Conservation (phyloP, 2,888 invertebrate species). For the Tipula unca region DNA sequence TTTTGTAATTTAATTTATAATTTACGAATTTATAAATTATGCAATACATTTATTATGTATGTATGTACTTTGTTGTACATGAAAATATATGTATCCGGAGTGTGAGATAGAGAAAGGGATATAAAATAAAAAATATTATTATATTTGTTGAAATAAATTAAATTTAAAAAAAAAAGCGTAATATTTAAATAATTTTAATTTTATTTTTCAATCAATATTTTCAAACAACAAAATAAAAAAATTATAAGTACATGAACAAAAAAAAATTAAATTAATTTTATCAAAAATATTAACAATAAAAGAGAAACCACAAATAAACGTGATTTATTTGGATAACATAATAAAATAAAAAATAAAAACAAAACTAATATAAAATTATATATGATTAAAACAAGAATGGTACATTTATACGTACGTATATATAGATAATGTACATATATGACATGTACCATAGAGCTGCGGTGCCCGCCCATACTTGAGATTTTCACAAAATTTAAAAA, state of each 20-base stretch:
- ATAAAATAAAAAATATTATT: not conserved
- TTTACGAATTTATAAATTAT: not conserved
- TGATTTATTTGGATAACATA: not conserved
- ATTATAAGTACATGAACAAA: not conserved
- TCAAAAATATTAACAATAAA: not conserved
- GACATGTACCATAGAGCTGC: no score
- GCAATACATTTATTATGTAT: not conserved
- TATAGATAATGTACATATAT: not conserved
- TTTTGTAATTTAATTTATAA: not conserved
- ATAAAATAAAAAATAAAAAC: not conserved
- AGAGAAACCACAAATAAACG: not conserved
- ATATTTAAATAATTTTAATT: not conserved
- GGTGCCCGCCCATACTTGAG: no score
- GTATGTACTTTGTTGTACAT: not conserved
- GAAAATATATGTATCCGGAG: not conserved
- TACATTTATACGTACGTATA: not conserved
- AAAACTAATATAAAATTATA: not conserved
- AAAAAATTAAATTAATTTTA: not conserved
- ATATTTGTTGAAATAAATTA: not conserved
- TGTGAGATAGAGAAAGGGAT: not conserved
- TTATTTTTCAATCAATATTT: slow-evolving; percentile 14
- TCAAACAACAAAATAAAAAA: not conserved
- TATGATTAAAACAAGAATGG: not conserved
- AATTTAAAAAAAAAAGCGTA: not conserved
- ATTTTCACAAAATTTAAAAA: no score